A percentile compares a stretch with the other conserved stretches of the same genome.
Conservation (phyloP, 2,888 invertebrate genomes). For the Scaeva pyrastri region DNA sequence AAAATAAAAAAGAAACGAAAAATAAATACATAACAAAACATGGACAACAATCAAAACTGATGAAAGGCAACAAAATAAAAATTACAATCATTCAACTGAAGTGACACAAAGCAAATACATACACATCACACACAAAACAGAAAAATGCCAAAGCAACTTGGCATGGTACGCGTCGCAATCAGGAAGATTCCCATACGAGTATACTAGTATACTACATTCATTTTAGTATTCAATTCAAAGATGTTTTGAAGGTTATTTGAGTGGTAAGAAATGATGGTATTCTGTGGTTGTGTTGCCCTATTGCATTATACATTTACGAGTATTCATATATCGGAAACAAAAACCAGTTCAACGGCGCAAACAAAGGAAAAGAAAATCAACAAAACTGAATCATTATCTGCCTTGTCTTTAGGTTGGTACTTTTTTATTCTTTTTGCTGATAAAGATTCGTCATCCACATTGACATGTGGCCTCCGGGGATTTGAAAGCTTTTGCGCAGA, state of each 20-base stretch:
- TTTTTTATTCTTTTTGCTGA: slow-evolving; percentile 26
- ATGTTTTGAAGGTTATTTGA: slow-evolving; percentile 58
- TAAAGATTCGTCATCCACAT: slow-evolving; percentile 26
- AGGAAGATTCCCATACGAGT: not conserved
- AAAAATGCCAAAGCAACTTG: slow-evolving; percentile 23
- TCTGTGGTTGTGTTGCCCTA: slow-evolving; percentile 27
- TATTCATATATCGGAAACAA: slow-evolving; percentile 26
- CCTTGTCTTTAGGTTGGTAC: not conserved
- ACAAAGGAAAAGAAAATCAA: slow-evolving; percentile 49
- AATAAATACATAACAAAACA: slow-evolving; percentile 64
- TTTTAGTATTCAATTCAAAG: not conserved
- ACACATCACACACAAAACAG: slow-evolving; percentile 18
- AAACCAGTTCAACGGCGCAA: slow-evolving; percentile 52
- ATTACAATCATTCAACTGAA: slow-evolving; percentile 37
- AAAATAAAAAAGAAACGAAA: slow-evolving; percentile 76
- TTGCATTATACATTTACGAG: no score
- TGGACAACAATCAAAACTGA: slow-evolving; percentile 50
- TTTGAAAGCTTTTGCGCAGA: not conserved
- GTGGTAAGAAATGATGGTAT: slow-evolving; percentile 21
- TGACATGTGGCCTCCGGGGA: slow-evolving; percentile 1
- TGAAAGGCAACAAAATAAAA: slow-evolving; percentile 25
- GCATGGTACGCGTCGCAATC: not conserved
- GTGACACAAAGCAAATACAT: slow-evolving; percentile 52
- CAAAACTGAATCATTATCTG: slow-evolving; percentile 50
- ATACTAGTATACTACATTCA: no score